A percentile compares a stretch with the other conserved stretches of the same genome.
Conservation (phyloP, 2,888 invertebrate genomes). For the Reticulitermes lucifugus region DNA sequence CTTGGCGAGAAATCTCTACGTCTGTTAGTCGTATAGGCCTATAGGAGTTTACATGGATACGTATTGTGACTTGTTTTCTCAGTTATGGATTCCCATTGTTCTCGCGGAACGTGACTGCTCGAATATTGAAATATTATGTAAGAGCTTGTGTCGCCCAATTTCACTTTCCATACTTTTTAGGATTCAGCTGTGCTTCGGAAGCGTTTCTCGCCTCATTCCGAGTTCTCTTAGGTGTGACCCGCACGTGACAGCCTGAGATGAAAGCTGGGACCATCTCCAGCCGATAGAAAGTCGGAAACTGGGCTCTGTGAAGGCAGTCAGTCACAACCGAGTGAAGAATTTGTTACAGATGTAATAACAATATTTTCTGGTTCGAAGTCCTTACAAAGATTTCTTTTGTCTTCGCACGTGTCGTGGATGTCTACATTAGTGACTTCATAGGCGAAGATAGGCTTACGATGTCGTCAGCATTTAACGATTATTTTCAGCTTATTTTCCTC, state of each 20-base stretch:
- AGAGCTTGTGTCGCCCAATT: not conserved
- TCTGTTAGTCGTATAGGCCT: not conserved
- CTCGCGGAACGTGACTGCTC: not conserved
- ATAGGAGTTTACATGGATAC: not conserved
- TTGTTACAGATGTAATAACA: conserved; percentile 10
- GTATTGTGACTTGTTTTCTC: not conserved
- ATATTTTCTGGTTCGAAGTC: not conserved
- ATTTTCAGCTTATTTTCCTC: too few species aligned
- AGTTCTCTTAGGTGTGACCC: not conserved
- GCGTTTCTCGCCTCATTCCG: conserved; percentile 10
- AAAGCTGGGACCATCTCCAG: not conserved
- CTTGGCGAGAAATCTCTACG: not conserved
- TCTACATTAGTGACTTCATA: too few species aligned
- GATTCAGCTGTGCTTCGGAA: not conserved
- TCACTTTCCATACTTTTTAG: not conserved
- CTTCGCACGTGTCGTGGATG: too few species aligned
- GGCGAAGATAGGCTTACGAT: too few species aligned
- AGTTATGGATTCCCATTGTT: conserved; percentile 13
- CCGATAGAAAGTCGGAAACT: conserved; percentile 8
- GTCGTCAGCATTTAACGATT: too few species aligned
- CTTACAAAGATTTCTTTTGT: too few species aligned
- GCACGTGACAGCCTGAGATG: not conserved
- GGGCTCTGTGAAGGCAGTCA: not conserved
- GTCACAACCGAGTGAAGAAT: not conserved
- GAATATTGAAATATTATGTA: not conserved